These are phyloP conservation scores for Melikaiella ostensackeni DNA, from an alignment of 2,888 invertebrate species.

Conservation along the genomic window DNA sequence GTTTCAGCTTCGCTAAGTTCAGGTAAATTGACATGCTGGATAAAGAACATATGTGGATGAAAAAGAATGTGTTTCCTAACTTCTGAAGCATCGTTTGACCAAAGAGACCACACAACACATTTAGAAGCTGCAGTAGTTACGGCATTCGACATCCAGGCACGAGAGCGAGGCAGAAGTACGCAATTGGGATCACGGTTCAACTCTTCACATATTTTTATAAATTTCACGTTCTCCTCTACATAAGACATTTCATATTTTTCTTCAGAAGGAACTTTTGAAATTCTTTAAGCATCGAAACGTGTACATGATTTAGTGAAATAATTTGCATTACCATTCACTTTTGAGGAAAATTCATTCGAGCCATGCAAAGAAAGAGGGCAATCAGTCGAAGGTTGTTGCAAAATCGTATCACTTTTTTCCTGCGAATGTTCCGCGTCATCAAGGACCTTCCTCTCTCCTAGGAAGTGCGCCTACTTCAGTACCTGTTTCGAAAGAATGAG, in stretches of 20 bases:
- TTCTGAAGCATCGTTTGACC: background rate
- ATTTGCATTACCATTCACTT: background rate
- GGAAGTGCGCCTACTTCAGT: background rate
- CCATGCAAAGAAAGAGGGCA: background rate
- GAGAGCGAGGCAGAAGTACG: background rate
- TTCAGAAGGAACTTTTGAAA: no score
- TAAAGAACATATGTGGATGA: background rate
- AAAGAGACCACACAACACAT: slow-evolving; percentile 1
- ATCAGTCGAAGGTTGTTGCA: no score
- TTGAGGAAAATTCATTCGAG: background rate
- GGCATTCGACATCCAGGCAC: background rate
- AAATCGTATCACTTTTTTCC: background rate
- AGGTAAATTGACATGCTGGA: background rate
- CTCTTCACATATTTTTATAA: background rate
- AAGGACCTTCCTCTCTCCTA: background rate
- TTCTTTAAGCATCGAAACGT: no score
- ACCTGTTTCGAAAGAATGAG: no score
- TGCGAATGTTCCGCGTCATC: background rate
- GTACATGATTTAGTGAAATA: no score
- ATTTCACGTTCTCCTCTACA: background rate
- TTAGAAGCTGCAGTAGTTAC: background rate
- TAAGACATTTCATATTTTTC: no score
- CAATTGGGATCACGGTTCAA: background rate
- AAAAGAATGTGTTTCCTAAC: background rate
- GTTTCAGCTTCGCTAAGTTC: background rate